Conservation (phyloP, 1,140 invertebrate genomes). For the Cepaea nemoralis region DNA sequence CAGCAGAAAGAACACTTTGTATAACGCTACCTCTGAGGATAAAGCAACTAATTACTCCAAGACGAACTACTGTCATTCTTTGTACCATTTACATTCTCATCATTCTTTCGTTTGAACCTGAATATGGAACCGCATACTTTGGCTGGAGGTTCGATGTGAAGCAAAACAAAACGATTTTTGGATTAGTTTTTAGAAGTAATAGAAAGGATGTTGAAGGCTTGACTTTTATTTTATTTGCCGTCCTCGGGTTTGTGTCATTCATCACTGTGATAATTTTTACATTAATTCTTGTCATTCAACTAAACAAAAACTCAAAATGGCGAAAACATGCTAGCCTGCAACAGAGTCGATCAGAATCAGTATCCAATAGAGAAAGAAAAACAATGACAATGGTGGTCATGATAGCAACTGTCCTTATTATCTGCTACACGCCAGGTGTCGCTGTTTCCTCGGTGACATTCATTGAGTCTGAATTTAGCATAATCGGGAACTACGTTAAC, state of each 20-base stretch:
- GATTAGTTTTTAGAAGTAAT: neutral
- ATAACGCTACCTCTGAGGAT: slow-evolving; percentile 22
- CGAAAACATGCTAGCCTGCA: neutral
- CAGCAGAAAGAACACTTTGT: neutral
- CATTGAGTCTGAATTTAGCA: too few species aligned
- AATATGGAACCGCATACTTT: too few species aligned
- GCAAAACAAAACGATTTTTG: slow-evolving; percentile 7
- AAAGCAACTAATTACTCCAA: neutral
- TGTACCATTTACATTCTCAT: neutral
- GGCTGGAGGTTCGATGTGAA: too few species aligned
- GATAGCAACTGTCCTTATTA: too few species aligned
- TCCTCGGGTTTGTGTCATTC: neutral
- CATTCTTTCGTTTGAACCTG: neutral
- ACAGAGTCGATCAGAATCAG: neutral
- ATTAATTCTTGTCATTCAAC: too few species aligned
- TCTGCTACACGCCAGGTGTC: too few species aligned
- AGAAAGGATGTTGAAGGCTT: neutral
- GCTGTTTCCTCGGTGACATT: too few species aligned
- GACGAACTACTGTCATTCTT: neutral
- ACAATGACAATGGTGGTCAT: too few species aligned
- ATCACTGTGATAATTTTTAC: neutral
- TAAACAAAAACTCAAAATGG: slow-evolving; percentile 10
- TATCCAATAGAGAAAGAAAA: neutral
- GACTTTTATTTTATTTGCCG: neutral
- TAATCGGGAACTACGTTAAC: too few species aligned